These are phyloP conservation scores for Tolypeutes matacus DNA, from an alignment of 2,797 vertebrate genomes.

Conservation along the genomic window DNA sequence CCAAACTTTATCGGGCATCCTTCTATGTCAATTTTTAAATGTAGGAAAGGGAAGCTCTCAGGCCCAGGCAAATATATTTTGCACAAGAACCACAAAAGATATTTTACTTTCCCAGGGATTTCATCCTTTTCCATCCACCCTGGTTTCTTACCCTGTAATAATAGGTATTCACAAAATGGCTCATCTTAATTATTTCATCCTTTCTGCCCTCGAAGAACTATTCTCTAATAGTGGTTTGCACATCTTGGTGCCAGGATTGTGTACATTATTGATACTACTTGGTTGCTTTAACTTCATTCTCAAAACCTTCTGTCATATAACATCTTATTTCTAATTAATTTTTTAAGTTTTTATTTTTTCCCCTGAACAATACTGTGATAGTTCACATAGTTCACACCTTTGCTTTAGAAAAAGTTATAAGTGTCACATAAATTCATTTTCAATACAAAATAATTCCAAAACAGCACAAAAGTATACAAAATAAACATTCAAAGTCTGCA, in stretches of 20 bases:
- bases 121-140: neutral
- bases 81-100: neutral
- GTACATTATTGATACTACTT: neutral
- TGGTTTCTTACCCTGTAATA: neutral
- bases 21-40: slow-evolving; percentile 3
- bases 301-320: neutral
- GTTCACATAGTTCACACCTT: neutral
- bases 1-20: neutral
- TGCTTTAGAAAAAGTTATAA: slow-evolving; percentile 10
- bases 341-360: neutral
- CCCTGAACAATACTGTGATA: neutral
- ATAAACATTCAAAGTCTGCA: neutral
- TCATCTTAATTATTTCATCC: neutral
- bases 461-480: neutral
- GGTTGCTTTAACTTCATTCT: neutral
- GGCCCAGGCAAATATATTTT: neutral
- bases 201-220: neutral
- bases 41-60: neutral
- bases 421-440: neutral
- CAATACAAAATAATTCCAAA: neutral
- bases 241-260: neutral
- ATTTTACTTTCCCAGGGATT: neutral
- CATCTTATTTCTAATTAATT: neutral
- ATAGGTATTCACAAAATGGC: neutral
- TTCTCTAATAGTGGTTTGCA: neutral